Conservation (phyloP, 2,888 invertebrate genomes). For the Thysanoteuthis rhombus region DNA sequence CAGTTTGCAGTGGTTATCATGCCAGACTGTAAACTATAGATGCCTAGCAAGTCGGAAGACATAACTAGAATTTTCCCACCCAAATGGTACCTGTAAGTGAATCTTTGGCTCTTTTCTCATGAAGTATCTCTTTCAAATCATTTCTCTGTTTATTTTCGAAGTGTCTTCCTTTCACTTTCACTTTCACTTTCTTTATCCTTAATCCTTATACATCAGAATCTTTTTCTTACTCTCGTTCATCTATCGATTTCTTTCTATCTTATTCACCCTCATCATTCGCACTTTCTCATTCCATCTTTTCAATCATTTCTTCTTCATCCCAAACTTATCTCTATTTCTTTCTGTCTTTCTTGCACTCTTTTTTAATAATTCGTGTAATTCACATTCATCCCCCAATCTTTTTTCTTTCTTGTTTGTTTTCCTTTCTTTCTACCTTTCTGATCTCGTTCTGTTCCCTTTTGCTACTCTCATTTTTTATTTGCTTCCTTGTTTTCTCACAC, state of each 20-base stretch:
- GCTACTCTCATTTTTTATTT: not conserved
- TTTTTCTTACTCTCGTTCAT: not conserved
- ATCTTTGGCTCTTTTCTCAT: too few species aligned
- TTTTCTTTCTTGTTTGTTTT: not conserved
- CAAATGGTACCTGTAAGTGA: too few species aligned
- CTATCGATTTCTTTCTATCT: not conserved
- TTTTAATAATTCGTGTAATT: too few species aligned
- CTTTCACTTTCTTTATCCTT: not conserved
- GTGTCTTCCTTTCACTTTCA: not conserved
- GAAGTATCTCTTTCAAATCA: too few species aligned
- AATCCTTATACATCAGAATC: not conserved
- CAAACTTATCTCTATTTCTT: not conserved
- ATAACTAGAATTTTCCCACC: too few species aligned
- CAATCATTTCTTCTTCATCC: not conserved
- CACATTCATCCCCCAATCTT: too few species aligned
- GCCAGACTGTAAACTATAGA: too few species aligned
- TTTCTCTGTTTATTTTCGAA: too few species aligned
- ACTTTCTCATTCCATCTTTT: not conserved
- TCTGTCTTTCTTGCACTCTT: not conserved
- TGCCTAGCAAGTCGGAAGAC: too few species aligned
- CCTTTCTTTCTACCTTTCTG: not conserved
- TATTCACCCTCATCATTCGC: not conserved
- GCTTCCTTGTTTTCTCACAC: not conserved
- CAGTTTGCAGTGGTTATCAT: too few species aligned
- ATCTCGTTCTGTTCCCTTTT: not conserved